These are phyloP conservation scores for Pemphigus obesinymphae DNA, from an alignment of 1,140 invertebrate species.

Conservation along the genomic window DNA sequence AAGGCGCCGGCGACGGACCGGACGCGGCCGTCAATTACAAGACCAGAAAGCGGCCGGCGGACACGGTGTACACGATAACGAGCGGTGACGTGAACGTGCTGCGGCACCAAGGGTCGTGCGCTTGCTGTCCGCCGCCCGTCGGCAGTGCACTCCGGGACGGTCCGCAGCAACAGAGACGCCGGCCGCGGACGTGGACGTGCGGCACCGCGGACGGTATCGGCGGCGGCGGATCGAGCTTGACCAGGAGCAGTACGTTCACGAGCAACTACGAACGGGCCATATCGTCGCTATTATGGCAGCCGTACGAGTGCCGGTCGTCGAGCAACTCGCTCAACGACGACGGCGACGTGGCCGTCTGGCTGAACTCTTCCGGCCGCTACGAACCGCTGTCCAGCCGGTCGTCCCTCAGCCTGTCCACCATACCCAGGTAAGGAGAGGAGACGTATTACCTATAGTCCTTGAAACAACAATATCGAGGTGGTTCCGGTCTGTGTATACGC, in stretches of 20 bases:
- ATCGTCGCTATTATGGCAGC: constrained; percentile 49
- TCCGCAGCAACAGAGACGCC: neutral
- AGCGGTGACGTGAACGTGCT: neutral
- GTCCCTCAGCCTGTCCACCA: constrained; percentile 28
- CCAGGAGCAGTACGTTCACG: constrained; percentile 12
- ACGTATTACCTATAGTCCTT: no score
- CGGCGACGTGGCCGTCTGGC: constrained; percentile 45
- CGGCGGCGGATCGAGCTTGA: neutral
- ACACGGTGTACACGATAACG: constrained; percentile 18
- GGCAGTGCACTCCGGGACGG: neutral
- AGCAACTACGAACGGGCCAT: constrained; percentile 46
- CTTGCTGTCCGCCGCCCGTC: neutral
- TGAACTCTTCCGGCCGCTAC: constrained; percentile 10
- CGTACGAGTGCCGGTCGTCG: constrained; percentile 47
- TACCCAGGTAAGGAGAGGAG: neutral
- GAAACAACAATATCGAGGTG: no score
- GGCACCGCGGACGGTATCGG: neutral
- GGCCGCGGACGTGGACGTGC: constrained; percentile 19
- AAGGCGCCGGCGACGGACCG: neutral
- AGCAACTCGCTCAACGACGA: constrained; percentile 42
- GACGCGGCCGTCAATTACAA: constrained; percentile 26
- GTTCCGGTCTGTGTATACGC: no score
- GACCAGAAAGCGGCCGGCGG: constrained; percentile 13
- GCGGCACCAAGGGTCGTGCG: neutral
- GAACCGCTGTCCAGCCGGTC: constrained; percentile 39